Conservation (phyloP, 2,888 invertebrate species). For the Amiota mariae region DNA sequence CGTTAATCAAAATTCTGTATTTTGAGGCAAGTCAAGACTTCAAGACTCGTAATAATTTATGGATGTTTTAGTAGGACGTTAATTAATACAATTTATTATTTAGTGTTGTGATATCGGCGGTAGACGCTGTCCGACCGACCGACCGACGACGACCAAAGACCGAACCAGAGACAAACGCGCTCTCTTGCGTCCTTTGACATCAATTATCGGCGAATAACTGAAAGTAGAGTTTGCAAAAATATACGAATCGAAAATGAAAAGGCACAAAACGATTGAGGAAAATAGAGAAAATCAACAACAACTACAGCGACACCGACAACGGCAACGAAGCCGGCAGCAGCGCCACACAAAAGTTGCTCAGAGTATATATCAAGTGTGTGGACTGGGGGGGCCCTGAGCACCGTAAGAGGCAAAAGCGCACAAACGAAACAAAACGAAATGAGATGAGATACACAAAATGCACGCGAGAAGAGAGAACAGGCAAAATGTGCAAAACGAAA, state of each 20-base stretch:
- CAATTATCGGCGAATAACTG: conserved; percentile 73
- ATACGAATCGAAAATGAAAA: conserved; percentile 72
- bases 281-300: conserved; percentile 70
- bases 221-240: conserved; percentile 72
- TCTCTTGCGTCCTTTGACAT: conserved; percentile 70
- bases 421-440: conserved; percentile 40
- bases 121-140: background rate
- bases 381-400: conserved; percentile 34
- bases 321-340: conserved; percentile 37
- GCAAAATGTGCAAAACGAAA: conserved; percentile 52
- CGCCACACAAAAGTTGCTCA: conserved; percentile 46
- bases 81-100: conserved; percentile 11
- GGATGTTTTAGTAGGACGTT: conserved; percentile 6
- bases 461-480: conserved; percentile 66
- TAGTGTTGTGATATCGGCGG: background rate
- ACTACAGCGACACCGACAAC: conserved; percentile 61
- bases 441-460: conserved; percentile 67
- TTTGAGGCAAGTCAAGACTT: background rate
- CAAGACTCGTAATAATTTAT: background rate
- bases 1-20: background rate
- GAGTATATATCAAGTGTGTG: conserved; percentile 9
- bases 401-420: conserved; percentile 66
- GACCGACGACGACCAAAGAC: background rate
- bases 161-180: conserved; percentile 5
- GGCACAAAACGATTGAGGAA: conserved; percentile 71